These are phyloP conservation scores for Orchestes rusci DNA, from an alignment of 2,888 invertebrate genomes.

Conservation along the genomic window DNA sequence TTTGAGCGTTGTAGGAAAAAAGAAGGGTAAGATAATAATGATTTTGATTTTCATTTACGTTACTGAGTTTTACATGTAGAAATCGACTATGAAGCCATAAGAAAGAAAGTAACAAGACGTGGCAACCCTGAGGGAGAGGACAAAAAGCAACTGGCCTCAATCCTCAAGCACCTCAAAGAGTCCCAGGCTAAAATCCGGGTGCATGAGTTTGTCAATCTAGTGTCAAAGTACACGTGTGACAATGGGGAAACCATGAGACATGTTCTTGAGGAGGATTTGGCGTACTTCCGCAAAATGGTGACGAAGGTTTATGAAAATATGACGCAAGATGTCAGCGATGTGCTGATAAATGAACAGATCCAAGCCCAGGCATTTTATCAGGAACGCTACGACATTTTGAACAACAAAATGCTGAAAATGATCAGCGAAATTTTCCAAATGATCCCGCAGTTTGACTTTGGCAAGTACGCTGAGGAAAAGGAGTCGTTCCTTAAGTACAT, in stretches of 20 bases:
- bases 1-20: slow-evolving; percentile 27
- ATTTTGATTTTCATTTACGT: not conserved
- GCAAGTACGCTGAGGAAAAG: slow-evolving; percentile 34
- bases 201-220: slow-evolving; percentile 39
- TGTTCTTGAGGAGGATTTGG: slow-evolving; percentile 38
- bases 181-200: slow-evolving; percentile 32
- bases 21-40: slow-evolving; percentile 16
- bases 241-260: slow-evolving; percentile 34
- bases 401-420: slow-evolving; percentile 37
- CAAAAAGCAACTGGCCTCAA: slow-evolving; percentile 32
- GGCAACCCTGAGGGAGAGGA: slow-evolving; percentile 39
- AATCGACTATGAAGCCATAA: slow-evolving; percentile 31
- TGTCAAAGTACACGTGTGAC: slow-evolving; percentile 40
- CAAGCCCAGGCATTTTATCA: slow-evolving; percentile 36
- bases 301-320: slow-evolving; percentile 41
- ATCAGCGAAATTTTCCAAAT: slow-evolving; percentile 38
- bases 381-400: slow-evolving; percentile 32
- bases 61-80: slow-evolving; percentile 14
- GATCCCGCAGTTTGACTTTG: slow-evolving; percentile 39
- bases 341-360: slow-evolving; percentile 41
- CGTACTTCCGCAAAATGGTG: slow-evolving; percentile 36
- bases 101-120: slow-evolving; percentile 35
- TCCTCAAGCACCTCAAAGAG: slow-evolving; percentile 31
- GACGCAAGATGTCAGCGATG: slow-evolving; percentile 42
- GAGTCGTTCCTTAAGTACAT: slow-evolving; percentile 32